phyloP scores from a whole-genome alignment of 2,888 invertebrate genomes.

The Leptinotarsa haldemani region DNA sequence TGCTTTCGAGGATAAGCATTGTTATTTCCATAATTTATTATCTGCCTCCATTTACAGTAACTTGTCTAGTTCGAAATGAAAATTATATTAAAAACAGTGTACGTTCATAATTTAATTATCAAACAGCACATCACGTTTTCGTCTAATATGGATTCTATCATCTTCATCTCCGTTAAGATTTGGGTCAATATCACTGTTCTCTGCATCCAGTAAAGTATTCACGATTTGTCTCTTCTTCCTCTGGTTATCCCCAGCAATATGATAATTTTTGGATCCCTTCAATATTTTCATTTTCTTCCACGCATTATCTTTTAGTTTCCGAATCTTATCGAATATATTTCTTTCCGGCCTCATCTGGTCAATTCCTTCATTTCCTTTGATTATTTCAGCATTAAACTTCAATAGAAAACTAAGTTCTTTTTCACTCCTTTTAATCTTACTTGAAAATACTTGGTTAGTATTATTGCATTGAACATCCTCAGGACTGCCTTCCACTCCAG shows the following conservation, averaged over 20 bases:
- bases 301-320: slow-evolving; percentile 55
- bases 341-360: slow-evolving; percentile 50
- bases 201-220: slow-evolving; percentile 56
- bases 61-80: too few species aligned
- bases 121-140: slow-evolving; percentile 48
- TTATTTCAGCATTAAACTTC: not conserved
- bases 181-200: slow-evolving; percentile 58
- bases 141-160: slow-evolving; percentile 54
- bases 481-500: not conserved
- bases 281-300: slow-evolving; percentile 51
- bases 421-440: not conserved
- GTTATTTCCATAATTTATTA: too few species aligned
- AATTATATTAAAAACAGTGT: too few species aligned
- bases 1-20: too few species aligned
- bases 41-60: too few species aligned
- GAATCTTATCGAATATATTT: slow-evolving; percentile 53
- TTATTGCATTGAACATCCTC: too few species aligned
- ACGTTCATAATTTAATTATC: not conserved
- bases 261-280: slow-evolving; percentile 4
- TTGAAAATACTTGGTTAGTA: too few species aligned
- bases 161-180: slow-evolving; percentile 50
- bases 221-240: slow-evolving; percentile 54
- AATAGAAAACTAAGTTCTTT: not conserved
- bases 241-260: slow-evolving; percentile 24
- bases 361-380: slow-evolving; percentile 35